Evolutionary conservation across 1,140 invertebrate species (phyloP).

Genomic region (Drosophila erecta): DNA sequence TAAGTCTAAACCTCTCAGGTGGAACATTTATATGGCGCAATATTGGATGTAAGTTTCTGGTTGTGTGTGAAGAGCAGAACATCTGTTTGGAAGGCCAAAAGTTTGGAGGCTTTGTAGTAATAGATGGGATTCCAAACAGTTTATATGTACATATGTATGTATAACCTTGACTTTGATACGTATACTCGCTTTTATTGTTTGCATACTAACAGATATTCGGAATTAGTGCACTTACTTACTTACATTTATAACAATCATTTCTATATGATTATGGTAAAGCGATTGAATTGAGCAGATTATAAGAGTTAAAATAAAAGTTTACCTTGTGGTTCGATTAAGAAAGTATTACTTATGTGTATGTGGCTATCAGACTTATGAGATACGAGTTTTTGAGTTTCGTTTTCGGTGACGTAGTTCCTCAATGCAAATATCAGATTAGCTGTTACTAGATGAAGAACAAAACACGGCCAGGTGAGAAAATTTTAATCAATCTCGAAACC

Average conservation of each 20-base stretch:
- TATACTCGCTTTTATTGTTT: not conserved
- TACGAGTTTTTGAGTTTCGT: not conserved
- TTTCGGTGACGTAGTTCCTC: slow-evolving; percentile 2
- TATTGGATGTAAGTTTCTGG: not conserved
- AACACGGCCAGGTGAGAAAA: not conserved
- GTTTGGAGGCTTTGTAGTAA: not conserved
- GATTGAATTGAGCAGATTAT: no score
- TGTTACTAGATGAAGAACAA: slow-evolving; percentile 8
- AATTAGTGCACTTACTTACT: no score
- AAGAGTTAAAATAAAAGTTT: no score
- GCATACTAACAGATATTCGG: not conserved
- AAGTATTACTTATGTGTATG: not conserved
- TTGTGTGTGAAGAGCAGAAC: slow-evolving; percentile 1
- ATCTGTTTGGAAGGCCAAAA: slow-evolving; percentile 8
- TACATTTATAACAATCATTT: no score
- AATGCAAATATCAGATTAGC: not conserved
- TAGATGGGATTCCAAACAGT: not conserved
- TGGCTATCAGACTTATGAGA: not conserved
- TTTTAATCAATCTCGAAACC: not conserved
- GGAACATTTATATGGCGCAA: slow-evolving; percentile 13
- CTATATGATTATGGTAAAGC: no score
- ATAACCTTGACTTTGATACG: slow-evolving; percentile 18
- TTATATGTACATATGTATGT: not conserved
- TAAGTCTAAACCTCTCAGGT: not conserved
- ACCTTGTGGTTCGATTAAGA: not conserved